Conservation (phyloP, 1,140 invertebrate genomes). For the Coptotermes formosanus region DNA sequence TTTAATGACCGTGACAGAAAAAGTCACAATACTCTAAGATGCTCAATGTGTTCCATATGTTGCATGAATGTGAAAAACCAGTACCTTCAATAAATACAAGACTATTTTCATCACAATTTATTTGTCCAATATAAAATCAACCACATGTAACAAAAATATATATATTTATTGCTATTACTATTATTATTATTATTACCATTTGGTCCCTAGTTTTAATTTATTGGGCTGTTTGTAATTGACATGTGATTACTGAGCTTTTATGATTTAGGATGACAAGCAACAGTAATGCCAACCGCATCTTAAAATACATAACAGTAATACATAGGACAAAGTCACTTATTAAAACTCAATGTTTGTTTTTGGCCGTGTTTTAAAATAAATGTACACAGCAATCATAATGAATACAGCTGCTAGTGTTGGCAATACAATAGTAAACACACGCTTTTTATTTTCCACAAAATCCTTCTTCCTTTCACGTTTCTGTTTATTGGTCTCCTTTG, state of each 20-base stretch:
- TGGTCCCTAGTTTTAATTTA: constrained; percentile 7
- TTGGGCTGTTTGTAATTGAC: constrained; percentile 7
- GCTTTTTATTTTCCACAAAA: constrained; percentile 72
- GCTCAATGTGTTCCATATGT: neutral
- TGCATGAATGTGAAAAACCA: neutral
- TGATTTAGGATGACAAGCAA: neutral
- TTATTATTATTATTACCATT: constrained; percentile 1
- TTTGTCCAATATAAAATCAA: neutral
- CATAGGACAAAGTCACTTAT: neutral
- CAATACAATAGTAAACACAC: constrained; percentile 71
- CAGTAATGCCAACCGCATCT: neutral
- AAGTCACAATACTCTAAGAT: neutral
- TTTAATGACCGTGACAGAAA: neutral
- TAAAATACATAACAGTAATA: neutral
- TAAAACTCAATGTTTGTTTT: constrained; percentile 47
- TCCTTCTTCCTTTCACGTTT: constrained; percentile 80
- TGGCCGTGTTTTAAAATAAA: constrained; percentile 75
- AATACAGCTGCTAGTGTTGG: constrained; percentile 67
- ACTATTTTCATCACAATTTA: constrained; percentile 2
- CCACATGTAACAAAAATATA: constrained; percentile 16
- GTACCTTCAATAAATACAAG: constrained; percentile 2
- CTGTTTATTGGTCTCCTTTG: constrained; percentile 80
- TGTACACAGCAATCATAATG: constrained; percentile 70
- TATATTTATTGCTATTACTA: constrained; percentile 15
- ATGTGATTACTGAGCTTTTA: neutral